Percentiles rank a stretch among this genome's conserved stretches.
Conservation (phyloP, 2,797 vertebrate species). For the Fundulus diaphanus region DNA sequence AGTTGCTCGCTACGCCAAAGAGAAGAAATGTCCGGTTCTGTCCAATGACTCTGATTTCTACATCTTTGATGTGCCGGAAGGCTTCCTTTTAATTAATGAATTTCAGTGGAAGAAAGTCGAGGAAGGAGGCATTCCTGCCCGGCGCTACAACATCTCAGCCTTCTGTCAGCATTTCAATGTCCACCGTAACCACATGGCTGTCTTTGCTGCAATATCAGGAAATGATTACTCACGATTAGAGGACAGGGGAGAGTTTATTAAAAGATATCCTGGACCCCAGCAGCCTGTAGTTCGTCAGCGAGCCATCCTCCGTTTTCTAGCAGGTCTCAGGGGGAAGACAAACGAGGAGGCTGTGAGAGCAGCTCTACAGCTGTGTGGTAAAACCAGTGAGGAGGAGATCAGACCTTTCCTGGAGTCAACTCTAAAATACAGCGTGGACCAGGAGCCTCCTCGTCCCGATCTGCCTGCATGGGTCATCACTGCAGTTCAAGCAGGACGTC, state of each 20-base stretch:
- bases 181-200: background rate
- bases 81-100: background rate
- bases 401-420: background rate
- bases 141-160: background rate
- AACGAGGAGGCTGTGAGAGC: background rate
- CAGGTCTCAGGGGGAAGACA: background rate
- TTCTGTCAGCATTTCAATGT: background rate
- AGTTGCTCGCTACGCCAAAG: background rate
- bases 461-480: rapidly evolving
- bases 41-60: slow-evolving; percentile 14
- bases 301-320: background rate
- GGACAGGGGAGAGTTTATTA: background rate
- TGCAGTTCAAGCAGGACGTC: background rate
- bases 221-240: slow-evolving; percentile 13
- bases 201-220: slow-evolving; percentile 17
- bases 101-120: background rate
- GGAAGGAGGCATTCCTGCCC: background rate
- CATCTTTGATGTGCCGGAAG: slow-evolving; percentile 1
- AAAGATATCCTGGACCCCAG: background rate
- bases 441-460: background rate
- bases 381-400: background rate
- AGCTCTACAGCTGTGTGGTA: background rate
- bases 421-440: background rate
- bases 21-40: slow-evolving; percentile 3
- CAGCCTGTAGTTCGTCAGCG: background rate